Evolutionary conservation across 2,113 vertebrate genomes (phyloP), one percentile per base, ranked within the genome.

Genomic region (Lasiurus borealis): DNA sequence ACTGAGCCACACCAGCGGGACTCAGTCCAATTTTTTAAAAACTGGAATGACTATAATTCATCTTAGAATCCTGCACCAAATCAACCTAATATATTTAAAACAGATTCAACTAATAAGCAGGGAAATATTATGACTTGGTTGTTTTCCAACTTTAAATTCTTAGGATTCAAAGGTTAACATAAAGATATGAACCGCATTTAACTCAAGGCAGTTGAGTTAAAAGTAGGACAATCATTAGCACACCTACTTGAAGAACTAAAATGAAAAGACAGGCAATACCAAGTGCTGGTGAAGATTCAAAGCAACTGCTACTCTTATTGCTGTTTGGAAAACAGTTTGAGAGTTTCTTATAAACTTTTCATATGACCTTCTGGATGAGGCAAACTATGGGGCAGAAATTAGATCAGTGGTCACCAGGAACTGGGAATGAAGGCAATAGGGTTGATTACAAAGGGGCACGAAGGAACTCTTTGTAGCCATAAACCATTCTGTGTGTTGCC

Each of bases 41-140:
- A 82, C 19, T 82, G 36, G 29, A 25, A 73, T 78, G 9, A 92
- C 62, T 94, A 91, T 72, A 85, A 73, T 59, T 5, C 48, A 23
- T 85, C 84, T 90, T 92, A 92, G 46, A 90, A 91, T 23, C 52
- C 85, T 82, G 40, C 87, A 84, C 10, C 36, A 90, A 95, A 94
- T 3, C 1, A 85, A 96, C 27, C 27, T 25, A 85, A 54, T 93
- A 88, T 52, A 82, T 81, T 88, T 85, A 59, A 96, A 96, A 77
- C 9, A 91, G 48, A 69, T 19, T 88, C 6, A 78, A 52, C 57
- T 62, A 85, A 64, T 48, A 81, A 77, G 12, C 13, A 88, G 3
- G 18, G 19, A 90, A 66, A 91, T 85, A 31, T 34, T 72, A 69
- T 85, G 68, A 52, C 84, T 82, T 89, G 14, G 8, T n/a, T 91